Percentiles rank a stretch among this genome's conserved stretches.
phyloP scores from a whole-genome alignment of 2,797 vertebrate species.

The Thamnophis elegans region DNA sequence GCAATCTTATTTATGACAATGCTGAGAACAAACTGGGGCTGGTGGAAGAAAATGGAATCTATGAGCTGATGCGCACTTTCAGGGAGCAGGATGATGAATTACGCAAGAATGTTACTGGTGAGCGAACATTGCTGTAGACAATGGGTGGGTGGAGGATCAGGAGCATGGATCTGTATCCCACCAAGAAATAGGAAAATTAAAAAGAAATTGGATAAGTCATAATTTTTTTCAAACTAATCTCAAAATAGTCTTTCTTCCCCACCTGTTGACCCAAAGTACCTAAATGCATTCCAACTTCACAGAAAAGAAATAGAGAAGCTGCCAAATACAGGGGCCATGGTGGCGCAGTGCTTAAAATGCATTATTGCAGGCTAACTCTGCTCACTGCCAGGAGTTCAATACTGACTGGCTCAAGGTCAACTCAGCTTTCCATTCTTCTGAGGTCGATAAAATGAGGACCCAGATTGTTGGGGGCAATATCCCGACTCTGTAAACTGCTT shows the following conservation, averaged over 20 bases:
- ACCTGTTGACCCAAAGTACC: background rate
- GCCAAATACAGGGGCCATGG: background rate
- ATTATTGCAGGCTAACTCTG: background rate
- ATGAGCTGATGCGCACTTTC: constrained; percentile 80
- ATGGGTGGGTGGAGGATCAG: background rate
- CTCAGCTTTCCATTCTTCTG: background rate
- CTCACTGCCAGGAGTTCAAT: background rate
- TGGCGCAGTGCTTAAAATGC: background rate
- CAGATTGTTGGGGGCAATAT: background rate
- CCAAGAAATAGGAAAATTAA: background rate
- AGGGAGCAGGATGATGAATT: constrained; percentile 83
- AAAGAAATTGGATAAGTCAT: background rate
- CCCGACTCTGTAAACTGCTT: background rate
- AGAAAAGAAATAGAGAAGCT: background rate
- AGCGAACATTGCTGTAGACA: background rate
- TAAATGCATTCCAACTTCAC: background rate
- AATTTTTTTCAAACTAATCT: background rate
- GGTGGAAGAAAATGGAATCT: constrained; percentile 85
- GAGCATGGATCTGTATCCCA: accelerated
- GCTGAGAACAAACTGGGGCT: constrained; percentile 85
- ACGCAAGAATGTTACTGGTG: constrained; percentile 93
- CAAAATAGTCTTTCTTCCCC: background rate
- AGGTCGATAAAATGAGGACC: background rate
- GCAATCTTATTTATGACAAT: constrained; percentile 94
- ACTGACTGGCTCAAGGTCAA: background rate